Evolutionary conservation across 2,888 invertebrate species (phyloP).

Genomic region (Phalera bucephala): DNA sequence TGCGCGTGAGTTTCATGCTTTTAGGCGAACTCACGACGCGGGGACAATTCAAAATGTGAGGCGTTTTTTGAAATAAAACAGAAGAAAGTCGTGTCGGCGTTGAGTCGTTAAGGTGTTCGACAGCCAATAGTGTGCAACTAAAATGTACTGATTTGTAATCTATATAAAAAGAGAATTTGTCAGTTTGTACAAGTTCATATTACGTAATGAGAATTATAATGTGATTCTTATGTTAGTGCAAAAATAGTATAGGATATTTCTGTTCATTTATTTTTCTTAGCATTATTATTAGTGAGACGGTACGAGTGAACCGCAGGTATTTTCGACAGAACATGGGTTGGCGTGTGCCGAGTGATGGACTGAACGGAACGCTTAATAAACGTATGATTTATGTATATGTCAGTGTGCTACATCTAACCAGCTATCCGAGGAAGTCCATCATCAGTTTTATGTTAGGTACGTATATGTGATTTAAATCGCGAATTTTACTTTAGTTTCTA

Average conservation of each 20-base stretch:
- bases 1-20: too few relatives aligned
- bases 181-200: constrained; percentile 46
- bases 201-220: constrained; percentile 44
- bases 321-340: too few relatives aligned
- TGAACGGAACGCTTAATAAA: neutral
- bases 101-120: too few relatives aligned
- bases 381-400: neutral
- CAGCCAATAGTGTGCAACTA: constrained; percentile 21
- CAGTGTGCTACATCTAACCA: neutral
- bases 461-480: neutral
- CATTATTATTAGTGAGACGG: constrained; percentile 10
- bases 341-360: neutral
- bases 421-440: neutral
- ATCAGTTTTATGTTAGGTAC: neutral
- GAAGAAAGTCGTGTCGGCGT: too few relatives aligned
- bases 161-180: constrained; percentile 34
- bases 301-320: too few relatives aligned
- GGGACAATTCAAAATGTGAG: too few relatives aligned
- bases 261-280: constrained; percentile 26
- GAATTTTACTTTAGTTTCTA: too few relatives aligned
- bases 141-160: constrained; percentile 32
- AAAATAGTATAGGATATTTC: constrained; percentile 38
- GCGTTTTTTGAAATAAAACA: too few relatives aligned
- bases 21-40: too few relatives aligned
- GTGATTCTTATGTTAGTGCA: constrained; percentile 42